Evolutionary conservation across 1,140 invertebrate species (phyloP).

Genomic region (Leptinotarsa defecta): DNA sequence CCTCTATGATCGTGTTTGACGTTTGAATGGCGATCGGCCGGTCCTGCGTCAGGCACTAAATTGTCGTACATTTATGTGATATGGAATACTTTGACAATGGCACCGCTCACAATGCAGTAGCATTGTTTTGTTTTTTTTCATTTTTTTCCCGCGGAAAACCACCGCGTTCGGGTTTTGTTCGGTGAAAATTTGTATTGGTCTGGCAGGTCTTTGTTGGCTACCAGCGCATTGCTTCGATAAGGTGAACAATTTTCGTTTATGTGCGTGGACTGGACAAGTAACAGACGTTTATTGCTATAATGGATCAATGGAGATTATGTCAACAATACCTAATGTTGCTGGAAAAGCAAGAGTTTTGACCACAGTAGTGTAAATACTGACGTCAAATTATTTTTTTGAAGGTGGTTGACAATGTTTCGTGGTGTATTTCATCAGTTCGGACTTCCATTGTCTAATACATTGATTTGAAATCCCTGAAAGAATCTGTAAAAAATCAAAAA

Average conservation of each 20-base stretch:
- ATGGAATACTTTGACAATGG: slow-evolving; percentile 31
- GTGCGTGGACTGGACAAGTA: no score
- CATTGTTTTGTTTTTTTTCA: slow-evolving; percentile 23
- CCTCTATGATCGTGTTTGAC: slow-evolving; percentile 30
- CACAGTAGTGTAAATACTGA: no score
- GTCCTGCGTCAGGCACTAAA: slow-evolving; percentile 20
- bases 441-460: no score
- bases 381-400: no score
- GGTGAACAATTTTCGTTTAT: background rate
- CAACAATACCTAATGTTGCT: no score
- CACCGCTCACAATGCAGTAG: slow-evolving; percentile 12
- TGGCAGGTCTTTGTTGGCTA: slow-evolving; percentile 15
- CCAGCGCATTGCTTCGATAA: slow-evolving; percentile 15
- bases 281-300: no score
- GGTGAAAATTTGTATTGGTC: slow-evolving; percentile 17
- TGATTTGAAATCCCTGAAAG: no score
- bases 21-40: slow-evolving; percentile 28
- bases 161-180: slow-evolving; percentile 25
- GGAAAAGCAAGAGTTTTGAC: no score
- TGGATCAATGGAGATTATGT: no score
- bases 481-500: no score
- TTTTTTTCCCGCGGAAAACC: slow-evolving; percentile 16
- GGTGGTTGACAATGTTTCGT: no score
- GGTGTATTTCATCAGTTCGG: no score
- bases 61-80: slow-evolving; percentile 27